phyloP scores from a whole-genome alignment of 2,797 vertebrate genomes.

The Lophotriccus pileatus region DNA sequence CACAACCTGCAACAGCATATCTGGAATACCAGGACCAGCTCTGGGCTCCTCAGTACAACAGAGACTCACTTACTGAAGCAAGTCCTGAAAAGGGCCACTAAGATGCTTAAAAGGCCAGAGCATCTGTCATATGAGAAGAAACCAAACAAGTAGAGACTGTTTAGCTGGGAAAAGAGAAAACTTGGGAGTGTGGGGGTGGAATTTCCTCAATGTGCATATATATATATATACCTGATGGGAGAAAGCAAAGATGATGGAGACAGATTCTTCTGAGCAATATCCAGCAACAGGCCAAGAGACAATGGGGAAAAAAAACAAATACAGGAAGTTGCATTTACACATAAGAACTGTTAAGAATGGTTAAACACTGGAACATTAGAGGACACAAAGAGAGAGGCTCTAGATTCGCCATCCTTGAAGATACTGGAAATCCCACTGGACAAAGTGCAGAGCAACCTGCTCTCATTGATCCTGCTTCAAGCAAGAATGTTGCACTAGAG shows the following conservation, averaged over 20 bases:
- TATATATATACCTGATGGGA: neutral
- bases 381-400: neutral
- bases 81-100: neutral
- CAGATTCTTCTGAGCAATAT: neutral
- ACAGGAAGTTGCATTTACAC: neutral
- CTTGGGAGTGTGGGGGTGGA: rapidly evolving
- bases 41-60: neutral
- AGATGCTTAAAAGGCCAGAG: neutral
- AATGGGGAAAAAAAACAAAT: neutral
- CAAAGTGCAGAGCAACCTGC: neutral
- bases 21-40: neutral
- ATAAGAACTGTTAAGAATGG: neutral
- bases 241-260: neutral
- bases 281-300: neutral
- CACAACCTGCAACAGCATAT: neutral
- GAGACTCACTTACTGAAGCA: neutral
- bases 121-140: neutral
- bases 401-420: neutral
- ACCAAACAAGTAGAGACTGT: neutral
- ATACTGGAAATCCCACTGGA: neutral
- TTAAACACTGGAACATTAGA: neutral
- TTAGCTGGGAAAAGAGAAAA: neutral
- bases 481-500: neutral
- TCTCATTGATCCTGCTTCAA: neutral
- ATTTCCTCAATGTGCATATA: neutral